Base-by-base conservation (phyloP, 2,888 invertebrate genomes). In the Napeogenes sylphis region DNA sequence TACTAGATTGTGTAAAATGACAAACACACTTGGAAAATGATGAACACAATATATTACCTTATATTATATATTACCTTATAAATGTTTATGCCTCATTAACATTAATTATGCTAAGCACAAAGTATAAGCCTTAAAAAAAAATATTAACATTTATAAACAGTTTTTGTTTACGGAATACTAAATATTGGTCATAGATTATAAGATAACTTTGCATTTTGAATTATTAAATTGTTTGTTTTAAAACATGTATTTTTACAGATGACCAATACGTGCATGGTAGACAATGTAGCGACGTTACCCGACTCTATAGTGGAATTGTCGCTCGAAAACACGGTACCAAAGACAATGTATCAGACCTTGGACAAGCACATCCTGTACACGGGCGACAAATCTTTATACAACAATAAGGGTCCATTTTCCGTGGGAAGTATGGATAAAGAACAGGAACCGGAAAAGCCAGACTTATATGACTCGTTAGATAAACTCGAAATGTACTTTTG, bases 301-400 rank as follows among this genome's bases (percentile, higher is more conserved):
- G 91, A 91, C 66, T 86, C 91, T 0, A 85, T 91, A 56, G 91
- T 91, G 8, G 91, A 91, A 71, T 70, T 91, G 2, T 90, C 91
- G 0, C 71, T 91, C 33, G 91, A 90, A 68, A 84, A 80, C 67
- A 82, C 89, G 0, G 87, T 87, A 35, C 85, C 89, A 4, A 91
- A 91, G 75, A 83, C 87, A 0, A 80, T 90, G 69, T 91, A 90
- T 74, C 90, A 88, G 58, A 73, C 82, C 0, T 83, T 87, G 45
- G 87, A 90, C 71, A 91, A 91, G 62, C 86, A 90, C 55, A 81
- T 84, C 0, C 68, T 88, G 2, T 89, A 88, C 74, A 76, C 87
- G 42, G 80, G 77, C 70, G 89, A 88, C 30, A 88, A 87, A 65
- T 79, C 82, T 0, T 78, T 85, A 33, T 78, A 68, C 2, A 81